Percentiles rank a stretch among this genome's conserved stretches.
These are phyloP conservation scores for Heliconius cydno DNA, from an alignment of 2,888 invertebrate genomes.

Conservation along the genomic window DNA sequence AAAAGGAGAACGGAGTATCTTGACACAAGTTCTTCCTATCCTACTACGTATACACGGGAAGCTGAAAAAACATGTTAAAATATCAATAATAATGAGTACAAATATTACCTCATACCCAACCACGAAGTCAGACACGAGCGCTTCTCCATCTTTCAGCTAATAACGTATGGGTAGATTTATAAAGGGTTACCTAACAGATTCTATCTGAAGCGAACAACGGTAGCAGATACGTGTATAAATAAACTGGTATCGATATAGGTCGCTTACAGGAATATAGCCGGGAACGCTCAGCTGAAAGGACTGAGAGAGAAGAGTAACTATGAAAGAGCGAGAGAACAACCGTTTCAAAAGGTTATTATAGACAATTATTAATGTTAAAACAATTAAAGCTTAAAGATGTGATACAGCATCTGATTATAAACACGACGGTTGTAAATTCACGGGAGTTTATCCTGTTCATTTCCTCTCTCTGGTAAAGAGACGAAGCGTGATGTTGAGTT, in stretches of 20 bases:
- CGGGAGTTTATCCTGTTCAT: no score
- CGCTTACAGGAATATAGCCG: conserved; percentile 27
- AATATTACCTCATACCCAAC: no score
- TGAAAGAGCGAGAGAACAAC: not conserved
- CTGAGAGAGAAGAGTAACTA: not conserved
- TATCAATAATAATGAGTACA: no score
- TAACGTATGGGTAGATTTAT: not conserved
- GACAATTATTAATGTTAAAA: not conserved
- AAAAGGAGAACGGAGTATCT: not conserved
- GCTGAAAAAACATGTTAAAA: no score
- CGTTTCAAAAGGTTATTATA: not conserved
- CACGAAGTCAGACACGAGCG: not conserved
- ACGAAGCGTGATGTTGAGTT: no score
- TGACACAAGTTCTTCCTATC: not conserved
- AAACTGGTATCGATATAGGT: conserved; percentile 25
- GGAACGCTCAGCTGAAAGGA: conserved; percentile 6
- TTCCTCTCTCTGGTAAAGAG: no score
- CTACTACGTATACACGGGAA: not conserved
- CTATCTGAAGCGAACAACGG: conserved; percentile 6
- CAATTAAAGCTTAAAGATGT: no score
- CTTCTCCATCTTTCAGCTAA: not conserved
- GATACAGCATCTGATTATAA: no score
- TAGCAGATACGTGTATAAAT: conserved; percentile 26
- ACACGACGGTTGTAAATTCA: no score
- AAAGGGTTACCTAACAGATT: conserved; percentile 9